Base-by-base conservation (phyloP, 2,888 invertebrate genomes). In the Isotomurus palustris region DNA sequence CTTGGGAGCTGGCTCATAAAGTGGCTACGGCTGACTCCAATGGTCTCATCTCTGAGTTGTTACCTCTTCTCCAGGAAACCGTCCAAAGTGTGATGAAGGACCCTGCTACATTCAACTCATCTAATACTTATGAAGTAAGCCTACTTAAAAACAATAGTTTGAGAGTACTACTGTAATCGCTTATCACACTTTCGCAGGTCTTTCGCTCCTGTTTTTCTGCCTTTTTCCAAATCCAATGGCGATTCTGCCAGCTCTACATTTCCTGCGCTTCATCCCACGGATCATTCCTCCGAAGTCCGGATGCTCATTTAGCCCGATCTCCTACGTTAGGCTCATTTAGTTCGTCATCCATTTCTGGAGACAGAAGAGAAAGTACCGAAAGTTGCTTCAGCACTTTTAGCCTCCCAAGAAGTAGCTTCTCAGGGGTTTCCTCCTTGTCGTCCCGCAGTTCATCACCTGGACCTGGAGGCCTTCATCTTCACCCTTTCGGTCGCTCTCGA, bases 171-270 rank as follows among this genome's bases (percentile, higher is more conserved):
- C 48, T 8, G 22, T n/a, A n/a, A n/a, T n/a, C n/a, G n/a, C n/a
- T n/a, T n/a, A n/a, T n/a, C n/a, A n/a, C n/a, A n/a, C 21, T 28
- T 32, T n/a, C 38, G 12, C 48, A 68, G 66, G 68, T 70, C 64
- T 68, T 70, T 67, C 68, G 70, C 44, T 67, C 68, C 40, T 70
- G 70, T 58, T 70, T 70, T 44, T 70, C 70, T 58, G 68, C 70
- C 49, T 70, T 70, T 58, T 70, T 70, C 49, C 70, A 70, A 70
- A 70, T 70, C n/a, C 70, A 70, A 45, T 70, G 70, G 70, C 62
- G 70, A 27, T 70, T 70, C 45, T 70, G 70, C 54, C 63, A 67
- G 19, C 47, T 70, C 2, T 70, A 68, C 58, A 53, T 68, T 50
- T 66, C 67, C 49, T 70, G 70, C 49, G 57, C 68, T 29, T 68